These are phyloP conservation scores for Clivina fossor DNA, from an alignment of 2,888 invertebrate genomes.

Conservation along the genomic window DNA sequence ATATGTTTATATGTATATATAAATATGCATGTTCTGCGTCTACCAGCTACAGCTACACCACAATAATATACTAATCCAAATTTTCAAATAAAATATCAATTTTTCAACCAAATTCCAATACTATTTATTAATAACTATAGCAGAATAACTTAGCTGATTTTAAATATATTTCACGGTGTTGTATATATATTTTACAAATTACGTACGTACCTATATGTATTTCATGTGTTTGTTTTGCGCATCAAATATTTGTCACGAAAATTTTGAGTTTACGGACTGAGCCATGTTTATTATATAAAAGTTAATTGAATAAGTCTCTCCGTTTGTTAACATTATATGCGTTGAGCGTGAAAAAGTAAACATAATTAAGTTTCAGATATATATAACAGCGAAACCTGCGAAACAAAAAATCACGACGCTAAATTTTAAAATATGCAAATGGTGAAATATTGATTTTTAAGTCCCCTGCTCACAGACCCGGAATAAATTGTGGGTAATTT, in stretches of 20 bases:
- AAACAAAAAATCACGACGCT: conserved; percentile 24
- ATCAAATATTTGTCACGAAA: conserved; percentile 24
- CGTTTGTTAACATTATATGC: conserved; percentile 29
- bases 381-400: conserved; percentile 20
- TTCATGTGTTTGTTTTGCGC: conserved; percentile 17
- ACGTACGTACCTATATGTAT: too few species aligned
- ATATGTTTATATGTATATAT: too few species aligned
- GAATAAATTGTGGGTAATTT: conserved; percentile 29
- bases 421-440: conserved; percentile 31
- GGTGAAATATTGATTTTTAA: conserved; percentile 26
- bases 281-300: conserved; percentile 26
- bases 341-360: conserved; percentile 26
- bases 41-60: too few species aligned
- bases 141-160: not conserved
- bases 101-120: too few species aligned
- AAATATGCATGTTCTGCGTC: too few species aligned
- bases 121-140: not conserved
- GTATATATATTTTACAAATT: too few species aligned
- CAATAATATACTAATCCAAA: too few species aligned
- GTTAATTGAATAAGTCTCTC: conserved; percentile 29
- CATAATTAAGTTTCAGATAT: conserved; percentile 25
- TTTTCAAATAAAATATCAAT: too few species aligned
- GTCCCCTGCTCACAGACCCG: conserved; percentile 10
- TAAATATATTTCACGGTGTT: too few species aligned
- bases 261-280: conserved; percentile 24